These are phyloP conservation scores for Girardinichthys multiradiatus DNA, from an alignment of 2,113 vertebrate genomes.

Conservation along the genomic window DNA sequence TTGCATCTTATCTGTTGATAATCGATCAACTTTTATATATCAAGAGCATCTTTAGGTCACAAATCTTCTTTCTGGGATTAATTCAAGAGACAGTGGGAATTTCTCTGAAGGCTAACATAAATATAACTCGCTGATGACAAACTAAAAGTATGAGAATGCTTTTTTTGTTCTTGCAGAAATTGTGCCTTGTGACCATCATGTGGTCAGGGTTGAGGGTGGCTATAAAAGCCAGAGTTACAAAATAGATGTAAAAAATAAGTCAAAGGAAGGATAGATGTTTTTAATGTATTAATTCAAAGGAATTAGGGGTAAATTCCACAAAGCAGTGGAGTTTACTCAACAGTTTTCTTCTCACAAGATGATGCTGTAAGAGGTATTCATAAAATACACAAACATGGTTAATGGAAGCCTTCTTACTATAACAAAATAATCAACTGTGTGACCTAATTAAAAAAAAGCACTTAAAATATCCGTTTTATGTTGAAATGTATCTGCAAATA, in stretches of 20 bases:
- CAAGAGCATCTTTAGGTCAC: conserved; percentile 16
- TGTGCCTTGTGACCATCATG: conserved; percentile 77
- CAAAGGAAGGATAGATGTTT: conserved; percentile 19
- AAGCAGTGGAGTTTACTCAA: not conserved
- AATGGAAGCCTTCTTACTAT: not conserved
- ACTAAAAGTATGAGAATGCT: not conserved
- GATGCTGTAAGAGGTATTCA: not conserved
- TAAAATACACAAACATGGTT: not conserved
- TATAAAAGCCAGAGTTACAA: conserved; percentile 37
- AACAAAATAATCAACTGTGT: not conserved
- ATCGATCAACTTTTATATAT: conserved; percentile 25
- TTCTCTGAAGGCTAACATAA: conserved; percentile 51
- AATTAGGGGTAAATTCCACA: not conserved
- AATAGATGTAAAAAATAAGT: conserved; percentile 8
- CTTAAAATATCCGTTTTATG: not conserved
- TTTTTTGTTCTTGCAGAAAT: conserved; percentile 21
- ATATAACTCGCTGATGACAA: conserved; percentile 52
- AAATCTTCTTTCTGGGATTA: conserved; percentile 13
- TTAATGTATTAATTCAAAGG: conserved; percentile 1
- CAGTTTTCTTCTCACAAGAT: conserved; percentile 8
- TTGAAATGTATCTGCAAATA: not conserved
- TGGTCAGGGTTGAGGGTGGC: conserved; percentile 37
- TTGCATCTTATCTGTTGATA: conserved; percentile 2
- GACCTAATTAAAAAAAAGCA: too few species aligned
- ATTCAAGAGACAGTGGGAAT: conserved; percentile 44